Conservation (phyloP, 2,888 invertebrate species). For the Andrena camellia region DNA sequence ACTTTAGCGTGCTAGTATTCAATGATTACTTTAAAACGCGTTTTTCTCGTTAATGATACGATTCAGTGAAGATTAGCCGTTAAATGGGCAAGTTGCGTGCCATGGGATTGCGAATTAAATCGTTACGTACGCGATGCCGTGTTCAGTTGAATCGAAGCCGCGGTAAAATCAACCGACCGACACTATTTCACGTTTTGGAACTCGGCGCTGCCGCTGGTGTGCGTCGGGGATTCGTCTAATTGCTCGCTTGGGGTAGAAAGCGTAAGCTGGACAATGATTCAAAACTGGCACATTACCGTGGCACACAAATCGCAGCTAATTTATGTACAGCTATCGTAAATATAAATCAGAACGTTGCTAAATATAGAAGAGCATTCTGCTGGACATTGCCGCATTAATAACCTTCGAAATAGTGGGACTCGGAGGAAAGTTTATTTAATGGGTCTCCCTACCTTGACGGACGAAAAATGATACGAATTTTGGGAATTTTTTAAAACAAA, state of each 20-base stretch:
- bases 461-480: too few species aligned
- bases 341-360: not conserved
- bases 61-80: constrained; percentile 5
- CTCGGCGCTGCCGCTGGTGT: not conserved
- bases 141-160: constrained; percentile 18
- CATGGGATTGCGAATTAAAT: constrained; percentile 34
- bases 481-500: too few species aligned
- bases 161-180: constrained; percentile 37
- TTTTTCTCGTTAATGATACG: constrained; percentile 5
- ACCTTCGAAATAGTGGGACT: too few species aligned
- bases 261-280: constrained; percentile 23
- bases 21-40: not conserved
- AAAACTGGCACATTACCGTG: not conserved
- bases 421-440: too few species aligned
- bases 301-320: constrained; percentile 14
- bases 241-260: constrained; percentile 40
- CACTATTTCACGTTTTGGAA: constrained; percentile 34
- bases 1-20: not conserved
- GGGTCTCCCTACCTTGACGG: too few species aligned
- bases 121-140: constrained; percentile 15
- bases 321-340: not conserved
- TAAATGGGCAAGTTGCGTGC: constrained; percentile 10
- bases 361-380: not conserved
- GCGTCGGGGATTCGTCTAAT: constrained; percentile 40
- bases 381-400: too few species aligned